These are phyloP conservation scores for Anolis carolinensis DNA, from an alignment of 2,113 vertebrate genomes.

Conservation along the genomic window DNA sequence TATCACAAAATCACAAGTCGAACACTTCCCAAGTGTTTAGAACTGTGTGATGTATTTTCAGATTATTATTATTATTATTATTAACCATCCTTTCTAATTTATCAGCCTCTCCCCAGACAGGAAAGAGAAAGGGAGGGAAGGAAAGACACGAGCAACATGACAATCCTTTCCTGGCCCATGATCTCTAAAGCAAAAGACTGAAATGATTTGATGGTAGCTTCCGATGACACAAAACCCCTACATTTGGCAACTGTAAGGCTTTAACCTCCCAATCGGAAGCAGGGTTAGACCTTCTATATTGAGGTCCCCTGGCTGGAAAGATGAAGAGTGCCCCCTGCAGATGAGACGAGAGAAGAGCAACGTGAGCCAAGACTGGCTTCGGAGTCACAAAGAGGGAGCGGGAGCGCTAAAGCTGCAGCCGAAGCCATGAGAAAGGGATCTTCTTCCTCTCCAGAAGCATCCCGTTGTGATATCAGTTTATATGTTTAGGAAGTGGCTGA, in stretches of 20 bases:
- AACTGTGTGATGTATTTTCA: too few species aligned
- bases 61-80: too few species aligned
- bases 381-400: background rate
- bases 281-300: background rate
- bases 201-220: slow-evolving; percentile 10
- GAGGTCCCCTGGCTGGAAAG: slow-evolving; percentile 15
- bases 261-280: slow-evolving; percentile 7
- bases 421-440: background rate
- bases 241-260: background rate
- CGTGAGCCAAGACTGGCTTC: fast-evolving
- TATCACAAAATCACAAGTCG: too few species aligned
- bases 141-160: background rate
- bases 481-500: too few species aligned
- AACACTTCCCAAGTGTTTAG: too few species aligned
- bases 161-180: background rate
- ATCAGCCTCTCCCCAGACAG: background rate
- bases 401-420: background rate
- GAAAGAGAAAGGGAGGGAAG: background rate
- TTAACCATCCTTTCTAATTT: background rate
- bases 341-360: background rate
- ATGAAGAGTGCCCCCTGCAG: slow-evolving; percentile 77
- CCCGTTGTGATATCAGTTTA: background rate
- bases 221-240: background rate
- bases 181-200: background rate
- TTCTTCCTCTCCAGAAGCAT: background rate